Conservation (phyloP, 2,888 invertebrate genomes). For the Drosophila falleni region DNA sequence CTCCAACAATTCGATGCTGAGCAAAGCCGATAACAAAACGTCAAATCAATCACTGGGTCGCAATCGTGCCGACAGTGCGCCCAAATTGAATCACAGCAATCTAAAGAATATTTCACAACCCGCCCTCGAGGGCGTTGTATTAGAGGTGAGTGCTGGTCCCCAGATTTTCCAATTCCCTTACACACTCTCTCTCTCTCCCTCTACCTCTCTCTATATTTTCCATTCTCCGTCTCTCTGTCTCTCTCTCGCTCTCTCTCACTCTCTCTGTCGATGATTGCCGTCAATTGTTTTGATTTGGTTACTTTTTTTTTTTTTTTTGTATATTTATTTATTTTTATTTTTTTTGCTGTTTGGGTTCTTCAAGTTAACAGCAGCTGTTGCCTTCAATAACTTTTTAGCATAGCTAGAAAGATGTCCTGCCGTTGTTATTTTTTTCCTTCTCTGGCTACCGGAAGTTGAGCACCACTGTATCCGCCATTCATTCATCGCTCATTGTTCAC, state of each 20-base stretch:
- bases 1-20: constrained; percentile 86
- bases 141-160: constrained; percentile 86
- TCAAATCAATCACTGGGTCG: constrained; percentile 88
- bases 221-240: neutral
- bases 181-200: neutral
- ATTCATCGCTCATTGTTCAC: constrained; percentile 55
- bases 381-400: constrained; percentile 75
- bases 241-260: neutral
- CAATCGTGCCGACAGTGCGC: constrained; percentile 88
- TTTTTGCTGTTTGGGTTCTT: constrained; percentile 21
- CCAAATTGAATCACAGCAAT: constrained; percentile 87
- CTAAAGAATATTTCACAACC: constrained; percentile 89
- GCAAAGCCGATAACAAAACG: constrained; percentile 86
- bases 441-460: constrained; percentile 71
- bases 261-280: constrained; percentile 72
- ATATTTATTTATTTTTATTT: constrained; percentile 10
- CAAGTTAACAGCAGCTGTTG: constrained; percentile 62
- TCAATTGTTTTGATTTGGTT: constrained; percentile 80
- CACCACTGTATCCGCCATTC: constrained; percentile 70
- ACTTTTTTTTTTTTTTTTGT: constrained; percentile 18
- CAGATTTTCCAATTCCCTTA: neutral
- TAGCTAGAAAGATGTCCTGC: constrained; percentile 48
- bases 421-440: constrained; percentile 13
- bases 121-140: constrained; percentile 86
- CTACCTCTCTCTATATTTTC: neutral